Percentiles rank a stretch among this genome's conserved stretches.
phyloP scores from a whole-genome alignment of 2,113 vertebrate genomes.

The Coturnix japonica region DNA sequence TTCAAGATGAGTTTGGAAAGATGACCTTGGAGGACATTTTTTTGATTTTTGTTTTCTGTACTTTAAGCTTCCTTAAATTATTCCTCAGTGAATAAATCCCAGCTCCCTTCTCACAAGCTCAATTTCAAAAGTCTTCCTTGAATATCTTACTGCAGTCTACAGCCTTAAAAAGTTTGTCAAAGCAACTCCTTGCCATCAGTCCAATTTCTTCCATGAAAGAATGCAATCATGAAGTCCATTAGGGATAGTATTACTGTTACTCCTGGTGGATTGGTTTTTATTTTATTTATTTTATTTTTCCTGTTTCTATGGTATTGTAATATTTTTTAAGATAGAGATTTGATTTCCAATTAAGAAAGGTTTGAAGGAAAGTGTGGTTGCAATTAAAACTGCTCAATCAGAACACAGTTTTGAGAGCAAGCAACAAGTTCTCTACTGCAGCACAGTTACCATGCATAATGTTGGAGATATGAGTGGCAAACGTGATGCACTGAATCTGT shows the following conservation, averaged over 20 bases:
- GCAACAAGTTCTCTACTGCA: not conserved
- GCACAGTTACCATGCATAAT: not conserved
- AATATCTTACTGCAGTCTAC: not conserved
- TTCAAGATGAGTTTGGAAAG: not conserved
- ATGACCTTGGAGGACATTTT: not conserved
- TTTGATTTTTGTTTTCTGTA: not conserved
- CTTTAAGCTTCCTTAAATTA: not conserved
- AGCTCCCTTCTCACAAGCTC: rapidly evolving
- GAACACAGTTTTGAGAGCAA: not conserved
- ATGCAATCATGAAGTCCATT: rapidly evolving
- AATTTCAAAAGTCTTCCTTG: not conserved
- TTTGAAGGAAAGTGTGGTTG: not conserved
- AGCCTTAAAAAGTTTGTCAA: not conserved
- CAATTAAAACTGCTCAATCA: not conserved
- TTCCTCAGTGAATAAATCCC: not conserved
- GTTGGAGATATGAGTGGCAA: not conserved
- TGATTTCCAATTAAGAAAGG: not conserved
- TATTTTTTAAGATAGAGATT: not conserved
- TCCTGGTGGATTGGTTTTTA: not conserved
- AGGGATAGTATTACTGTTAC: rapidly evolving
- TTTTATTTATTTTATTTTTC: no score
- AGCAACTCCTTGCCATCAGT: not conserved
- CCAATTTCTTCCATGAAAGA: not conserved
- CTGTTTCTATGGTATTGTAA: rapidly evolving
- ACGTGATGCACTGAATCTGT: not conserved